phyloP scores from a whole-genome alignment of 2,888 invertebrate genomes.

The Blastobasis adustella region DNA sequence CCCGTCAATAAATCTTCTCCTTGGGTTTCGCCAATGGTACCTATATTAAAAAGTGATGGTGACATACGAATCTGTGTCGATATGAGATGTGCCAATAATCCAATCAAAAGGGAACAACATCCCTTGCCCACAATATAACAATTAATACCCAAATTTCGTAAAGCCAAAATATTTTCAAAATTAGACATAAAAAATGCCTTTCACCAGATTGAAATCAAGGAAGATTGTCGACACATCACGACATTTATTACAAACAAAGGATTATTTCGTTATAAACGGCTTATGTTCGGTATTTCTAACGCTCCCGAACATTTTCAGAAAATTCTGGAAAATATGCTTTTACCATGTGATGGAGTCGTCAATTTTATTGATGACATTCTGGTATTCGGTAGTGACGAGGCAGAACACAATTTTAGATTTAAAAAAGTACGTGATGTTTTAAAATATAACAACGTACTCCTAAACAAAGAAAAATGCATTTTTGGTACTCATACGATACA shows the following conservation, averaged over 20 bases:
- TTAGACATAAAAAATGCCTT: conserved; percentile 17
- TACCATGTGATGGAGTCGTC: conserved; percentile 16
- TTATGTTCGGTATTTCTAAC: conserved; percentile 18
- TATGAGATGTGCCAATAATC: conserved; percentile 11
- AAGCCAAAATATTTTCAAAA: conserved; percentile 13
- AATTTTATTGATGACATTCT: too few relatives aligned
- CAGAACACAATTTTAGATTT: conserved; percentile 13
- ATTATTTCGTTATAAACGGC: conserved; percentile 27
- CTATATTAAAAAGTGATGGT: too few relatives aligned
- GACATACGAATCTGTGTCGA: too few relatives aligned
- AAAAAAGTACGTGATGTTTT: conserved; percentile 11
- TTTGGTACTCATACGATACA: conserved; percentile 4
- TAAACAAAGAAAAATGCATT: conserved; percentile 19
- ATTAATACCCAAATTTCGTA: conserved; percentile 18
- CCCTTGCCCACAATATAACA: conserved; percentile 16
- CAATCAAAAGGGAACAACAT: conserved; percentile 14
- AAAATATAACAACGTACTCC: conserved; percentile 14
- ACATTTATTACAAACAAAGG: conserved; percentile 16
- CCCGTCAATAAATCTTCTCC: too few relatives aligned
- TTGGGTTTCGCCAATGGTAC: too few relatives aligned
- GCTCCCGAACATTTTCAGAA: conserved; percentile 32
- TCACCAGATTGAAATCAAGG: conserved; percentile 13
- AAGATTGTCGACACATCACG: conserved; percentile 13
- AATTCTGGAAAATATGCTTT: conserved; percentile 19
- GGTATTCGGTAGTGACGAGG: conserved; percentile 10